Evolutionary conservation across 2,888 invertebrate species (phyloP).

Genomic region (Elmis aenea): DNA sequence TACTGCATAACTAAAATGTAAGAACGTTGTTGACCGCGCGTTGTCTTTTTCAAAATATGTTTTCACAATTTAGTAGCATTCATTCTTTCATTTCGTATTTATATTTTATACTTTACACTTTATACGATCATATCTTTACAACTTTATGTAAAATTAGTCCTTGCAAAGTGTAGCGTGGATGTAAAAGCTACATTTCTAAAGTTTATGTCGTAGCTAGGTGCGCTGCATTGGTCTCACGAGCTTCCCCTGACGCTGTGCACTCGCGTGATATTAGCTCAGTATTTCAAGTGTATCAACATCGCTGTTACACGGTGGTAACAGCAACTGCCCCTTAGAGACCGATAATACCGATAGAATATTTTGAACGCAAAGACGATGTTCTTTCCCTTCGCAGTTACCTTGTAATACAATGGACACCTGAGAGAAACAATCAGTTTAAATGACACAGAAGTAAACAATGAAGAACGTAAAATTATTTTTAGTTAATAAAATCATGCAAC

Average conservation of each 20-base stretch:
- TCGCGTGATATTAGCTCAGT: slow-evolving; percentile 39
- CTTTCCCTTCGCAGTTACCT: slow-evolving; percentile 12
- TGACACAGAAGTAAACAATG: too few relatives aligned
- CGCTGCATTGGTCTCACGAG: slow-evolving; percentile 15
- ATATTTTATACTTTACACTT: too few relatives aligned
- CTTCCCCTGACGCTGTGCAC: slow-evolving; percentile 12
- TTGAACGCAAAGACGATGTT: slow-evolving; percentile 27
- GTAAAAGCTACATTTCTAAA: slow-evolving; percentile 9
- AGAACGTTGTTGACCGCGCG: too few relatives aligned
- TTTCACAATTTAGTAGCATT: too few relatives aligned
- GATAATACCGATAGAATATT: slow-evolving; percentile 42
- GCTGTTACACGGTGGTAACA: slow-evolving; percentile 31
- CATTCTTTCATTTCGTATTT: too few relatives aligned
- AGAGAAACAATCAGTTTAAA: slow-evolving; percentile 10
- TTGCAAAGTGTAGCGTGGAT: too few relatives aligned
- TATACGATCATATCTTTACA: too few relatives aligned
- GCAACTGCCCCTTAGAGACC: slow-evolving; percentile 37
- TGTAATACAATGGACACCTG: slow-evolving; percentile 8
- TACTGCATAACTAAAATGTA: too few relatives aligned
- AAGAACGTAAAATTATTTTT: too few relatives aligned
- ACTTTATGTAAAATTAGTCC: too few relatives aligned
- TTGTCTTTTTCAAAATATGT: too few relatives aligned
- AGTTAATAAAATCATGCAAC: too few relatives aligned
- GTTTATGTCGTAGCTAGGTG: slow-evolving; percentile 9
- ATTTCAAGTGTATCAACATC: slow-evolving; percentile 40